Percentiles rank a stretch among this genome's conserved stretches.
Evolutionary conservation across 2,113 vertebrate species (phyloP).

Genomic region (Plecotus auritus): DNA sequence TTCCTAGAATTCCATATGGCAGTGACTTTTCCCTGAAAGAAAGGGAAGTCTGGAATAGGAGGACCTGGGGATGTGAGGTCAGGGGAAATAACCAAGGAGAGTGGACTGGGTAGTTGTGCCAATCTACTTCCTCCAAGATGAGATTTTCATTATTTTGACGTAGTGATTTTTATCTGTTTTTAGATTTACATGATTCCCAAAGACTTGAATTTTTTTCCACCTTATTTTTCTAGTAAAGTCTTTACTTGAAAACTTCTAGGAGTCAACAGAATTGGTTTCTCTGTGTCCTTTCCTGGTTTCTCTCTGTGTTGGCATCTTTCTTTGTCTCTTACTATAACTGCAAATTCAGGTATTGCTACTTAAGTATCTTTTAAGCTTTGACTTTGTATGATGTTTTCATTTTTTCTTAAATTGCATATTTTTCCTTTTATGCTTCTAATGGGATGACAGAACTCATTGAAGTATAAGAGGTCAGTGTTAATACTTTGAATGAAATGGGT

Average conservation of each 20-base stretch:
- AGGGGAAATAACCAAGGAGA: not conserved
- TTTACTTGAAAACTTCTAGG: not conserved
- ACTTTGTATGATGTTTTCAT: conserved; percentile 59
- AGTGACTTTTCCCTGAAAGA: not conserved
- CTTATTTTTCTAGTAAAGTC: conserved; percentile 23
- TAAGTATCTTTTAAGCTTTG: conserved; percentile 31
- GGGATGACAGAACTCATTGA: conserved; percentile 81
- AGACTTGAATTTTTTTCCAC: not conserved
- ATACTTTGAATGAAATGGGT: conserved; percentile 52
- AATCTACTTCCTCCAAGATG: not conserved
- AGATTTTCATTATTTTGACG: not conserved
- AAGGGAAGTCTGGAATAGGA: not conserved
- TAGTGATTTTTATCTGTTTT: not conserved
- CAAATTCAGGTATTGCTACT: not conserved
- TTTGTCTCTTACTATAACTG: conserved; percentile 2
- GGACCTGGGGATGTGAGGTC: not conserved
- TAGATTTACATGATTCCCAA: not conserved
- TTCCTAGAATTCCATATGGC: not conserved
- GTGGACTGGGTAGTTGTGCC: not conserved
- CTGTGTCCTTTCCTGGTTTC: not conserved
- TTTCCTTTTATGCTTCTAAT: conserved; percentile 84
- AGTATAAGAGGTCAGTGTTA: conserved; percentile 81
- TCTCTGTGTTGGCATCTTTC: not conserved
- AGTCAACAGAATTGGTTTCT: not conserved
- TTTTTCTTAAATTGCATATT: conserved; percentile 75